Conservation (phyloP, 2,113 vertebrate species). For the Phaethon lepturus region DNA sequence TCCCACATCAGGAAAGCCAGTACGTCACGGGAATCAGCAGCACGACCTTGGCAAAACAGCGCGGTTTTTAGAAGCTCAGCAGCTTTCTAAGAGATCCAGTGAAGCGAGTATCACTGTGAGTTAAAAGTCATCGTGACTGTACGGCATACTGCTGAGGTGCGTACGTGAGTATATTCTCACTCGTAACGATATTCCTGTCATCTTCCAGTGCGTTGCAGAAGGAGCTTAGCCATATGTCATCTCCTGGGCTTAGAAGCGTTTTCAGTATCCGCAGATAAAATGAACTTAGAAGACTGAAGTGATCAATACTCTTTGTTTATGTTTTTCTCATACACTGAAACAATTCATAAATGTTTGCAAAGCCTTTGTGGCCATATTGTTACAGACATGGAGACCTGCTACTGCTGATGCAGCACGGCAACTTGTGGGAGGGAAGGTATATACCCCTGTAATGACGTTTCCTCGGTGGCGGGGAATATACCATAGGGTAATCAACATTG, state of each 20-base stretch:
- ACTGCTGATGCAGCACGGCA: background rate
- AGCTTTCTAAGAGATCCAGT: background rate
- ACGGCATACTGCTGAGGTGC: background rate
- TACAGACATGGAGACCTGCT: background rate
- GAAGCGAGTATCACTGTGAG: background rate
- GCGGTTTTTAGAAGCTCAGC: background rate
- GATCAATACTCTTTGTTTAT: background rate
- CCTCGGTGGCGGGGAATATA: background rate
- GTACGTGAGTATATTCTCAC: background rate
- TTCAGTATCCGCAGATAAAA: background rate
- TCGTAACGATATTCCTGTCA: background rate
- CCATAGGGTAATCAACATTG: background rate
- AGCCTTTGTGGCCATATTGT: background rate
- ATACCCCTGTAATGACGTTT: background rate
- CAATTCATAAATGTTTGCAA: slow-evolving; percentile 2
- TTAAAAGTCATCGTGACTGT: background rate
- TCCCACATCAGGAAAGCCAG: background rate
- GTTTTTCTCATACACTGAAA: background rate
- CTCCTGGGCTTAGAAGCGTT: slow-evolving; percentile 1
- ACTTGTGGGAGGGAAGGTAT: background rate
- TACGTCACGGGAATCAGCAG: background rate
- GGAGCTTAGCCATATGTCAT: background rate
- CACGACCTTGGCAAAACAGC: background rate
- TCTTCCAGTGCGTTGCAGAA: background rate
- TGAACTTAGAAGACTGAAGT: background rate